Evolutionary conservation across 2,888 invertebrate species (phyloP).

Genomic region (Acanthosepion lycidas): DNA sequence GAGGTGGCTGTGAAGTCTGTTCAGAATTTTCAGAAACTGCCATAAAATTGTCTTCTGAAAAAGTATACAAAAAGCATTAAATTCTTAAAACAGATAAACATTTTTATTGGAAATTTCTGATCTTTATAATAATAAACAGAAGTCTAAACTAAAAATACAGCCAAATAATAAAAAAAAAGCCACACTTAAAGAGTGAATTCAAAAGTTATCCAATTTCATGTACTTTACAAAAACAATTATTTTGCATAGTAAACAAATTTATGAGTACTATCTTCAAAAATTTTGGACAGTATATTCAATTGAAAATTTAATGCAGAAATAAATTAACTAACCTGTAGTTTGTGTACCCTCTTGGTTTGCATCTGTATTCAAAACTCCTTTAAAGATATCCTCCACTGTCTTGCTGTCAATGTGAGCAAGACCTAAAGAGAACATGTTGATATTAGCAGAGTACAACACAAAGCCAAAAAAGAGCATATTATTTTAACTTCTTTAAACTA

Average conservation of each 20-base stretch:
- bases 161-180: too few species aligned
- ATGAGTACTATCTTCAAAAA: too few species aligned
- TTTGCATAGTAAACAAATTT: too few species aligned
- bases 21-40: constrained; percentile 34
- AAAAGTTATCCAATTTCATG: too few species aligned
- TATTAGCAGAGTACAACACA: not conserved
- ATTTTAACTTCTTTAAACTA: too few species aligned
- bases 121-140: not conserved
- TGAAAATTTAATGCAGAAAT: not conserved
- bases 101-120: not conserved
- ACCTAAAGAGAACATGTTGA: constrained; percentile 65
- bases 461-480: not conserved
- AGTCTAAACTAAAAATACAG: too few species aligned
- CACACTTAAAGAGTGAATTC: too few species aligned
- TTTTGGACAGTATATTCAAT: not conserved
- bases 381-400: constrained; percentile 93
- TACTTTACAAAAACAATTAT: too few species aligned
- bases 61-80: not conserved
- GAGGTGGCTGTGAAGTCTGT: constrained; percentile 40
- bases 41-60: constrained; percentile 38
- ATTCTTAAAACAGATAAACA: not conserved
- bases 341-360: constrained; percentile 52
- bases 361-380: constrained; percentile 80
- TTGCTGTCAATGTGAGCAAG: constrained; percentile 91
- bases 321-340: constrained; percentile 46